phyloP scores from a whole-genome alignment of 1,140 invertebrate species.

The Zaprionus kolodkinae region DNA sequence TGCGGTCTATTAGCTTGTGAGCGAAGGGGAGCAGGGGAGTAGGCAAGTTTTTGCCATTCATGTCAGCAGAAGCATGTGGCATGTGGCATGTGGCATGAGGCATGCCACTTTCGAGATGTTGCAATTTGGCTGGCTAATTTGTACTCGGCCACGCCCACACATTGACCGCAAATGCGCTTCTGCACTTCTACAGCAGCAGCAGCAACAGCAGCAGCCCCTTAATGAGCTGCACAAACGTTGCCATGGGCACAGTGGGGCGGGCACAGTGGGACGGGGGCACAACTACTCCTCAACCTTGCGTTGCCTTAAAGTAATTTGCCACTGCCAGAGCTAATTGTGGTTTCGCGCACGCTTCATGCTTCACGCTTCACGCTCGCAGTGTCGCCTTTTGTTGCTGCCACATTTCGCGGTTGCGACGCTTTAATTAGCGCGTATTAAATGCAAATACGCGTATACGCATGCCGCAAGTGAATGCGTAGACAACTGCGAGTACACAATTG shows the following conservation, averaged over 20 bases:
- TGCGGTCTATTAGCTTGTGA: conserved; percentile 1
- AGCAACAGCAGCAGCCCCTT: conserved; percentile 23
- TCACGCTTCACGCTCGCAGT: not conserved
- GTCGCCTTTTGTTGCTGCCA: not conserved
- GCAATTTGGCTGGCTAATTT: conserved; percentile 17
- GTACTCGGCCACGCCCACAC: conserved; percentile 16
- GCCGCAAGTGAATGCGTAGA: not conserved
- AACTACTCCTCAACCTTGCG: too few species aligned
- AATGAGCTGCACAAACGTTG: conserved; percentile 36
- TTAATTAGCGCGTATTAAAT: conserved; percentile 1
- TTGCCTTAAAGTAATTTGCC: conserved; percentile 3
- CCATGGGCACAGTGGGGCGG: not conserved
- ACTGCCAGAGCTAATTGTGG: conserved; percentile 2
- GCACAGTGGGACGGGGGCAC: too few species aligned
- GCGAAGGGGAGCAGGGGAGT: too few species aligned
- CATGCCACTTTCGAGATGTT: not conserved
- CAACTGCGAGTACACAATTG: not conserved
- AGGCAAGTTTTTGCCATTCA: conserved; percentile 24
- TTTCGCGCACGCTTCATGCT: not conserved
- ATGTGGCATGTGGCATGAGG: too few species aligned
- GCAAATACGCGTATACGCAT: not conserved
- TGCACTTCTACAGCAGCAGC: too few species aligned
- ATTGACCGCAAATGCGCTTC: conserved; percentile 19
- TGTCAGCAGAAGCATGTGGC: too few species aligned
- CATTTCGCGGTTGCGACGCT: not conserved